A percentile compares a stretch with the other conserved stretches of the same genome.
Evolutionary conservation across 2,888 invertebrate species (phyloP).

Genomic region (Cylindroiulus punctatus): DNA sequence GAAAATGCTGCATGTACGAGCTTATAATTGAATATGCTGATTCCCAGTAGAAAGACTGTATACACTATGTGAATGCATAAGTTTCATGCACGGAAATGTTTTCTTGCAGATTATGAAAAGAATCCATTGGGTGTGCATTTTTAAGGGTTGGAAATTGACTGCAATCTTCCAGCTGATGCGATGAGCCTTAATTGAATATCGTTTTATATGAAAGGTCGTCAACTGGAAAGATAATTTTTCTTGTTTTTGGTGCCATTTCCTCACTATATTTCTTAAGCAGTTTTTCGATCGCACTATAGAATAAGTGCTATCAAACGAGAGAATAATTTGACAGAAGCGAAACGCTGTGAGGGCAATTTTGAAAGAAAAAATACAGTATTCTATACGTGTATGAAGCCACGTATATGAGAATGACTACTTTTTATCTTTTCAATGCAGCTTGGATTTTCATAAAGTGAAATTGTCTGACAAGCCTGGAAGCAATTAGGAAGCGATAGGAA

Average conservation of each 20-base stretch:
- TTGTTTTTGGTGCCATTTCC: not conserved
- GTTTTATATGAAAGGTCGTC: conserved; percentile 45
- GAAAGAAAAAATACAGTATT: not conserved
- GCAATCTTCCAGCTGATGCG: not conserved
- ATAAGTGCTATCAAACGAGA: conserved; percentile 26
- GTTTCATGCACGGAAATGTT: conserved; percentile 2
- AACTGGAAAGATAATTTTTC: conserved; percentile 43
- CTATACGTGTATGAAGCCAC: not conserved
- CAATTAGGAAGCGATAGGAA: conserved; percentile 32
- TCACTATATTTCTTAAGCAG: not conserved
- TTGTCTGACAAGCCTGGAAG: conserved; percentile 33
- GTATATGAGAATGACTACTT: not conserved
- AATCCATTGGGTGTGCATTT: conserved; percentile 33
- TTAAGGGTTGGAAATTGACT: conserved; percentile 39
- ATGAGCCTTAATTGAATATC: conserved; percentile 43
- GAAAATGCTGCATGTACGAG: not conserved
- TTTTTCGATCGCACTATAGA: not conserved
- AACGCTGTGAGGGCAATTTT: conserved; percentile 9
- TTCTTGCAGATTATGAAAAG: conserved; percentile 25
- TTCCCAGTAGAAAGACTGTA: not conserved
- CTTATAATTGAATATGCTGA: not conserved
- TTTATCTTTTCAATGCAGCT: conserved; percentile 39
- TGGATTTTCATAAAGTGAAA: conserved; percentile 33
- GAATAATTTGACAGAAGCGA: conserved; percentile 44
- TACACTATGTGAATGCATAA: not conserved